These are phyloP conservation scores for Psammodynastes pulverulentus DNA, from an alignment of 2,113 vertebrate genomes.

Conservation along the genomic window DNA sequence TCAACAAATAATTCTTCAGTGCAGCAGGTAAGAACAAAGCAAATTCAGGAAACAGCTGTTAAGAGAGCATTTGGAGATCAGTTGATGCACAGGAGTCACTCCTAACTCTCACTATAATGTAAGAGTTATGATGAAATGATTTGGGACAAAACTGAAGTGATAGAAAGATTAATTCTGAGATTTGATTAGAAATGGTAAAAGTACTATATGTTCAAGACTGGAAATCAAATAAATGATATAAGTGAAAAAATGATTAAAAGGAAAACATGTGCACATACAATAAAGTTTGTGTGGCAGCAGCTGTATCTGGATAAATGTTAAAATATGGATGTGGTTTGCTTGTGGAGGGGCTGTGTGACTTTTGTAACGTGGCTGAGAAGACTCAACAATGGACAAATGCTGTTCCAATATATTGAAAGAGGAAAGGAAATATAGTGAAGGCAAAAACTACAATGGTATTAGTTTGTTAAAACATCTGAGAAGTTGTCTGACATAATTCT, in stretches of 20 bases:
- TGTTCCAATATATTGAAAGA: background rate
- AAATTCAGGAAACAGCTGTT: background rate
- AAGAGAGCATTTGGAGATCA: background rate
- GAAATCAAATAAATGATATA: background rate
- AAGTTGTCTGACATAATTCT: background rate
- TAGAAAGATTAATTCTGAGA: background rate
- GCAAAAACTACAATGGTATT: background rate
- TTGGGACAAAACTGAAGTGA: background rate
- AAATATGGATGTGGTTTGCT: background rate
- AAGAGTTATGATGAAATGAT: background rate
- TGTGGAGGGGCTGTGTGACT: background rate
- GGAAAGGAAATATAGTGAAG: background rate
- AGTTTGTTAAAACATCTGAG: background rate
- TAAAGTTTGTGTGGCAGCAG: background rate
- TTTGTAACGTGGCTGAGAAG: background rate
- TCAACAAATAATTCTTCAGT: background rate
- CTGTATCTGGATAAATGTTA: background rate
- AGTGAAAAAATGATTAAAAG: background rate
- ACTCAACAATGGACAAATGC: background rate
- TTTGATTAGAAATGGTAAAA: background rate
- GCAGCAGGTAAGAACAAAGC: background rate
- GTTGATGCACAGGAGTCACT: background rate
- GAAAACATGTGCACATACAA: background rate
- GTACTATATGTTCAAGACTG: background rate
- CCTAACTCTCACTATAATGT: background rate